Conservation (phyloP, 1,140 invertebrate genomes). For the Druon quercuslanigerum region DNA sequence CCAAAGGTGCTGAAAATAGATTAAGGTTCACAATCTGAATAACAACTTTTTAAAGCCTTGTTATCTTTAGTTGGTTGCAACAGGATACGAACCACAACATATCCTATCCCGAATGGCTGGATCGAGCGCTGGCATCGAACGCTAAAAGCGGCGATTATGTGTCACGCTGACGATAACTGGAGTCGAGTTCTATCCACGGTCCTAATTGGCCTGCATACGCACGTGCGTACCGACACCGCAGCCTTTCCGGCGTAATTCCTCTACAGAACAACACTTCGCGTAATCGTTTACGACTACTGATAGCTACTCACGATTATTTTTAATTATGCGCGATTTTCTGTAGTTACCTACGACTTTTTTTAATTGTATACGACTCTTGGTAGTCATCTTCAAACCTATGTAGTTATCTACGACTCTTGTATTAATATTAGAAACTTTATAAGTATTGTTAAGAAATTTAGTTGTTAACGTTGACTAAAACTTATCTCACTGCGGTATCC, state of each 20-base stretch:
- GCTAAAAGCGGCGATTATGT: conserved; percentile 57
- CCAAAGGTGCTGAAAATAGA: too few species aligned
- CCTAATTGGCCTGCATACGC: conserved; percentile 46
- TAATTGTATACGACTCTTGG: too few species aligned
- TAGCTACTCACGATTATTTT: too few species aligned
- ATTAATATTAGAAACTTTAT: too few species aligned
- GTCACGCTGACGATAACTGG: conserved; percentile 18
- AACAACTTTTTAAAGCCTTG: neutral
- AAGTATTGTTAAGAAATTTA: too few species aligned
- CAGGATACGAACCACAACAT: conserved; percentile 45
- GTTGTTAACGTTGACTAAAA: too few species aligned
- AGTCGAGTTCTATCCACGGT: conserved; percentile 45
- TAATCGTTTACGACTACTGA: conserved; percentile 10
- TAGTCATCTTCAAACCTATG: too few species aligned
- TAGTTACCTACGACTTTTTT: too few species aligned
- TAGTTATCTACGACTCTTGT: too few species aligned
- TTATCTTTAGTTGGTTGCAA: conserved; percentile 37
- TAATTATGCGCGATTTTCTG: too few species aligned
- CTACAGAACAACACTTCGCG: conserved; percentile 45
- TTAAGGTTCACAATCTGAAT: too few species aligned
- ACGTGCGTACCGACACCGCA: conserved; percentile 36
- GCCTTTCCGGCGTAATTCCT: conserved; percentile 55
- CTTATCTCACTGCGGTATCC: too few species aligned
- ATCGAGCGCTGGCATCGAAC: conserved; percentile 58
- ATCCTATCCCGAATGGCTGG: conserved; percentile 58